Percentiles rank a stretch among this genome's conserved stretches.
Conservation (phyloP, 2,888 invertebrate species). For the Cloeon dipterum region DNA sequence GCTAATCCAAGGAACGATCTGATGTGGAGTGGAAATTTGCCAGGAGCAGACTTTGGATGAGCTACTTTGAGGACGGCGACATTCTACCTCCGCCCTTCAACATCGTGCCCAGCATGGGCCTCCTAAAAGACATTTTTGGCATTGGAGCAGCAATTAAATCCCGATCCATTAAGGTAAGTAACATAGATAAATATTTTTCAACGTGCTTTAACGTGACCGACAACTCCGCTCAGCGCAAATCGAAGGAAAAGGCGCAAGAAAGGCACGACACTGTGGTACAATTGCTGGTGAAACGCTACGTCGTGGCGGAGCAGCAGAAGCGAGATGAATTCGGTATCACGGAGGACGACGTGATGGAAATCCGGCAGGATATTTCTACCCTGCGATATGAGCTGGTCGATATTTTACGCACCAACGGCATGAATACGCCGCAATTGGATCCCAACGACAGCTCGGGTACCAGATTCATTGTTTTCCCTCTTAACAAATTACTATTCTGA, state of each 20-base stretch:
- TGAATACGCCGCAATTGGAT: conserved; percentile 54
- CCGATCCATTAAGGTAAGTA: conserved; percentile 37
- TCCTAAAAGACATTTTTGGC: conserved; percentile 27
- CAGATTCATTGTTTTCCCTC: too few relatives aligned
- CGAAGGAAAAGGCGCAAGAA: conserved; percentile 35
- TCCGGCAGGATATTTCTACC: conserved; percentile 90
- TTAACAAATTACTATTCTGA: not conserved
- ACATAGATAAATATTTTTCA: conserved; percentile 9
- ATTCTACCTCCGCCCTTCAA: conserved; percentile 91
- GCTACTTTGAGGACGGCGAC: conserved; percentile 82
- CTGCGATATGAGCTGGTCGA: conserved; percentile 81
- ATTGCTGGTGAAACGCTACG: conserved; percentile 69
- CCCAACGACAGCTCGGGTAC: conserved; percentile 39
- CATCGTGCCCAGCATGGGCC: conserved; percentile 68
- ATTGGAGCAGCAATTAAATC: conserved; percentile 23
- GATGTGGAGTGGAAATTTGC: conserved; percentile 98
- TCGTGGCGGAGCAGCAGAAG: conserved; percentile 69
- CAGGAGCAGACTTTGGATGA: conserved; percentile 87
- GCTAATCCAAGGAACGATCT: conserved; percentile 49
- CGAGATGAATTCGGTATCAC: conserved; percentile 80
- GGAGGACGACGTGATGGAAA: conserved; percentile 95
- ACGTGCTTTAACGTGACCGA: not conserved
- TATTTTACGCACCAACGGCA: conserved; percentile 71
- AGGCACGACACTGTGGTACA: conserved; percentile 71
- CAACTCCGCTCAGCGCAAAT: not conserved